A percentile compares a stretch with the other conserved stretches of the same genome.
These are phyloP conservation scores for Synanthedon formicaeformis DNA, from an alignment of 2,888 invertebrate species.

Conservation along the genomic window DNA sequence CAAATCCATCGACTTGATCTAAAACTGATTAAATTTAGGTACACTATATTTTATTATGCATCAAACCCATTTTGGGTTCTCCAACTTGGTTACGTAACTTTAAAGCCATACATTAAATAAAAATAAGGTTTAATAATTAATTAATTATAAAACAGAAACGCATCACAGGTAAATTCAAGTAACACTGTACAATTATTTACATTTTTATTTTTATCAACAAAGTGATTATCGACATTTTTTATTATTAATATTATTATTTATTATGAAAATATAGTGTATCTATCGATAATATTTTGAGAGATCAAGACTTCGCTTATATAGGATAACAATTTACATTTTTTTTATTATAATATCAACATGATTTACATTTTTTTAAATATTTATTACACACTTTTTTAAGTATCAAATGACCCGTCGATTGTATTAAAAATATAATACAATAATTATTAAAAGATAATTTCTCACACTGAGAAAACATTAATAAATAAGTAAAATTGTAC, in stretches of 20 bases:
- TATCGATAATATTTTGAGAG: conserved; percentile 39
- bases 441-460: conserved; percentile 16
- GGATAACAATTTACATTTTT: conserved; percentile 15
- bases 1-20: no score
- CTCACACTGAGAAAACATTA: conserved; percentile 16
- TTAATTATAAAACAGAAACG: no score
- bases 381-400: conserved; percentile 22
- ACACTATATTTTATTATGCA: no score
- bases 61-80: no score
- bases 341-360: not conserved
- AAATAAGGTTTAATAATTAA: no score
- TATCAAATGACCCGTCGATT: conserved; percentile 37
- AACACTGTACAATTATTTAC: conserved; percentile 61
- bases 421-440: conserved; percentile 21
- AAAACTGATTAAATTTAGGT: no score
- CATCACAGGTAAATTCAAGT: conserved; percentile 36
- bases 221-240: conserved; percentile 29
- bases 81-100: no score
- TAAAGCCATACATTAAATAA: no score
- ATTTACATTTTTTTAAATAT: conserved; percentile 3
- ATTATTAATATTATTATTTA: conserved; percentile 19
- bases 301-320: conserved; percentile 41
- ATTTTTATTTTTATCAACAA: conserved; percentile 23
- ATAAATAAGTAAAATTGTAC: not conserved
- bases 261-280: conserved; percentile 59